A percentile compares a stretch with the other conserved stretches of the same genome.
phyloP scores from a whole-genome alignment of 1,140 invertebrate species.

The Portunus trituberculatus region DNA sequence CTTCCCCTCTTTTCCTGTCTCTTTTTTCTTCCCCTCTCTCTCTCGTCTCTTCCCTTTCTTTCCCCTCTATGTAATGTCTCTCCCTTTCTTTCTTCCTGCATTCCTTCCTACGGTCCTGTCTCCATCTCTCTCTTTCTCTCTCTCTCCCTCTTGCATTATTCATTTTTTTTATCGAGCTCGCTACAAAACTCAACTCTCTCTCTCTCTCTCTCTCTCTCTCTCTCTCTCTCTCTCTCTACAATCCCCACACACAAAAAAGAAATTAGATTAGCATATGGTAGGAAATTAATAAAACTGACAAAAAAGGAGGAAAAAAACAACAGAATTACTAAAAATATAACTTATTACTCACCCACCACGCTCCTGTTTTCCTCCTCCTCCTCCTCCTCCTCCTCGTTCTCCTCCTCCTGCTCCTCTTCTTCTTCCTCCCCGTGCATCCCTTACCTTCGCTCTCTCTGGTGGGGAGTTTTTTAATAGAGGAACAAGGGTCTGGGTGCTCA shows the following conservation, averaged over 20 bases:
- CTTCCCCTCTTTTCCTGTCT: too few species aligned
- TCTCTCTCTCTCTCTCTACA: background rate
- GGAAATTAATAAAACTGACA: background rate
- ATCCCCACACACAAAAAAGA: too few species aligned
- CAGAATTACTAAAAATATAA: background rate
- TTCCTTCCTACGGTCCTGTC: background rate
- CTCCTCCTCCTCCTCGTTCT: background rate
- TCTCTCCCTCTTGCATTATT: background rate
- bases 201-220: slow-evolving; percentile 20
- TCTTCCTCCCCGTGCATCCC: background rate
- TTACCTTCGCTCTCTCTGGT: background rate
- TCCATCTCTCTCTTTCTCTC: too few species aligned
- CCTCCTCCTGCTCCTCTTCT: background rate
- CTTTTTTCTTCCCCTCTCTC: too few species aligned
- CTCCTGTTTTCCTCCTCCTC: too few species aligned
- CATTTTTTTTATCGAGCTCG: too few species aligned
- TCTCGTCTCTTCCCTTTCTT: too few species aligned
- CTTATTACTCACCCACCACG: background rate
- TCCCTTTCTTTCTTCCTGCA: background rate
- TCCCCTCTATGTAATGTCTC: too few species aligned
- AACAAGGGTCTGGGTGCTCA: background rate
- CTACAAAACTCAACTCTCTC: too few species aligned
- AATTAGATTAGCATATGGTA: too few species aligned
- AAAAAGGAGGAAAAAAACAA: background rate
- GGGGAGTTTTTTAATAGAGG: background rate